Evolutionary conservation across 2,888 invertebrate species (phyloP).

Genomic region (Drepana falcataria): DNA sequence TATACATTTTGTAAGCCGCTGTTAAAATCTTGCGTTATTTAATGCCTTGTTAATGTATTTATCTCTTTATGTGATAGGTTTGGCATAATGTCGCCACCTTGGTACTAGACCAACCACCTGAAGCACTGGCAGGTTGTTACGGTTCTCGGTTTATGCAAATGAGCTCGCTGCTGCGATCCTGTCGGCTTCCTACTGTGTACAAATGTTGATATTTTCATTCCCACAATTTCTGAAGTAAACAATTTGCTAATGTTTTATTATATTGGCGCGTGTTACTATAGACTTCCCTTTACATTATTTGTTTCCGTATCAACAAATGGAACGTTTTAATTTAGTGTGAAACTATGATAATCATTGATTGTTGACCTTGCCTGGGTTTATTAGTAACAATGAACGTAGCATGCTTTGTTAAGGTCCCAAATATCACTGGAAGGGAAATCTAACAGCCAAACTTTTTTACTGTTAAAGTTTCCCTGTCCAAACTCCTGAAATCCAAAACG

Average conservation of each 20-base stretch:
- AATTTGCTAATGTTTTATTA: not conserved
- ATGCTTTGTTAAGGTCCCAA: no score
- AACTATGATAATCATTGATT: not conserved
- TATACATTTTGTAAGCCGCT: conserved; percentile 29
- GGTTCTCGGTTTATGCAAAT: conserved; percentile 40
- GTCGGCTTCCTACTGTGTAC: conserved; percentile 31
- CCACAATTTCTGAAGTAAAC: conserved; percentile 6
- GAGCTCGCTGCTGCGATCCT: conserved; percentile 21
- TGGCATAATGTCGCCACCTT: conserved; percentile 21
- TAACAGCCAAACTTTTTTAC: no score
- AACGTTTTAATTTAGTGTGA: not conserved
- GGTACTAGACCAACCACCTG: conserved; percentile 32
- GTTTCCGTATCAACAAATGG: not conserved
- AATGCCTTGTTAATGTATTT: conserved; percentile 12
- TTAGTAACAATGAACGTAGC: not conserved
- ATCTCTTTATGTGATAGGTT: conserved; percentile 14
- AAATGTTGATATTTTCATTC: conserved; percentile 13
- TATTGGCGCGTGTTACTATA: not conserved
- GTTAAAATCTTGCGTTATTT: conserved; percentile 31
- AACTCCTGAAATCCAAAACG: no score
- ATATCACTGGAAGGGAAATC: no score
- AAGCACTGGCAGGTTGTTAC: conserved; percentile 30
- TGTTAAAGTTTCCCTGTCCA: no score
- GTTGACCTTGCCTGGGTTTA: not conserved
- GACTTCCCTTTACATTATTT: not conserved